Percentiles rank a stretch among this genome's conserved stretches.
Conservation (phyloP, 2,888 invertebrate species). For the Entomobrya proxima region DNA sequence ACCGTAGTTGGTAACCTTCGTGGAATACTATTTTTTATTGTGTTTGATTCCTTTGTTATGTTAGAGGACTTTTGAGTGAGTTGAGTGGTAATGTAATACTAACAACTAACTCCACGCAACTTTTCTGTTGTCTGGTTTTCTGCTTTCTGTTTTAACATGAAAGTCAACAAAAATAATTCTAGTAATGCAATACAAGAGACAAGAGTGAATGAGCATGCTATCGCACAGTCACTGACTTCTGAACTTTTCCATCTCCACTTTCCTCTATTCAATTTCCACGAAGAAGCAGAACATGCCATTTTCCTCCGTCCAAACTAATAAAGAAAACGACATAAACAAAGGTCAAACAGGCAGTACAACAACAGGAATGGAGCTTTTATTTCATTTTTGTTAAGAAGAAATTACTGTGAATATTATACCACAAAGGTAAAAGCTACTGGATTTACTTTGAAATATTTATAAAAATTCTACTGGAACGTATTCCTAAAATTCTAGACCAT, state of each 20-base stretch:
- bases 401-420: too few relatives aligned
- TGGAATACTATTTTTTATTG: background rate
- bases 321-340: background rate
- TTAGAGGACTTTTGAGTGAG: conserved; percentile 11
- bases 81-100: conserved; percentile 24
- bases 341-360: background rate
- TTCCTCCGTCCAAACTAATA: background rate
- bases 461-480: too few relatives aligned
- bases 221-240: conserved; percentile 25
- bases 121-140: background rate
- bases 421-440: too few relatives aligned
- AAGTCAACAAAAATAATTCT: too few relatives aligned
- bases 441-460: too few relatives aligned
- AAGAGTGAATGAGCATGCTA: background rate
- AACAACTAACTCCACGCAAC: conserved; percentile 3
- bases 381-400: too few relatives aligned
- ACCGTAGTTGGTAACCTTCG: background rate
- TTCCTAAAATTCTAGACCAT: too few relatives aligned
- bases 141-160: background rate
- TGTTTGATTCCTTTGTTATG: background rate
- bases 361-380: too few relatives aligned
- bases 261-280: background rate
- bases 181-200: background rate
- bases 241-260: background rate
- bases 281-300: background rate